Evolutionary conservation across 2,797 vertebrate species (phyloP).

Genomic region (Columba guinea): DNA sequence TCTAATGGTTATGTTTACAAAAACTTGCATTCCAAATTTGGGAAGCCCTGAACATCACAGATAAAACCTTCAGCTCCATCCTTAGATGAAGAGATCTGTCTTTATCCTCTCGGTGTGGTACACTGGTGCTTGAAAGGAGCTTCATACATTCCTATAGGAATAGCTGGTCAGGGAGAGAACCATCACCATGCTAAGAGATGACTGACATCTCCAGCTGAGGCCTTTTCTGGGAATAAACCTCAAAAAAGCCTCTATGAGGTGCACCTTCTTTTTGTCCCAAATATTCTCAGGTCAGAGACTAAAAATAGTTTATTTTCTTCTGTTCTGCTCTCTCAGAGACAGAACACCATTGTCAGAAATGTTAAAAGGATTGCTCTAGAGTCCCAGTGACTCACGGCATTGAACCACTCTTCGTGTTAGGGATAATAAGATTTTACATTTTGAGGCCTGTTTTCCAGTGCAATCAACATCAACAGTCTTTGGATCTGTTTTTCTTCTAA

Average conservation of each 20-base stretch:
- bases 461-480: not conserved
- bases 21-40: not conserved
- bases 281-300: not conserved
- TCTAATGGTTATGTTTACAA: not conserved
- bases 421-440: not conserved
- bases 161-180: not conserved
- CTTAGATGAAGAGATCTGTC: not conserved
- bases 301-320: constrained; percentile 30
- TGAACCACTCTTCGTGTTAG: not conserved
- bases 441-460: constrained; percentile 10
- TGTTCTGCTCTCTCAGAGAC: not conserved
- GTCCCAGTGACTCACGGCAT: constrained; percentile 16
- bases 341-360: constrained; percentile 14
- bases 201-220: not conserved
- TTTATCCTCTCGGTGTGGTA: not conserved
- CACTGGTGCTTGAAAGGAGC: not conserved
- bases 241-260: not conserved
- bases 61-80: not conserved
- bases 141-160: not conserved
- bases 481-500: not conserved
- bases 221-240: not conserved
- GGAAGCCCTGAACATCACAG: not conserved
- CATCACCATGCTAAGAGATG: not conserved
- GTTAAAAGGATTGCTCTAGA: constrained; percentile 22
- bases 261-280: not conserved